phyloP scores from a whole-genome alignment of 35 echinoderm and acorn worm genomes.

The Holothuria glaberrima region DNA sequence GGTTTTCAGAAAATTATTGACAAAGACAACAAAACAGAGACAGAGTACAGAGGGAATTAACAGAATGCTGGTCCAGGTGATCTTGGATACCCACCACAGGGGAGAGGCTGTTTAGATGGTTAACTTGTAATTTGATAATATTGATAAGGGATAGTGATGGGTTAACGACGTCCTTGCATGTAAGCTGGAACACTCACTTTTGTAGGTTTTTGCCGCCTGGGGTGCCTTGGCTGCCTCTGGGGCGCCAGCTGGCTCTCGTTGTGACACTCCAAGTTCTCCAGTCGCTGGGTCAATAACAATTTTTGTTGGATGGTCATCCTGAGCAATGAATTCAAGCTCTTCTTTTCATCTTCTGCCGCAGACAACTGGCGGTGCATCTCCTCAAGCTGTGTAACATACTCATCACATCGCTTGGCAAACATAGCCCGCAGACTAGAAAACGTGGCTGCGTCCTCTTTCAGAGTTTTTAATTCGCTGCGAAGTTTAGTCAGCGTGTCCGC shows the following conservation, averaged over 20 bases:
- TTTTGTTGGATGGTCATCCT: conserved; percentile 99
- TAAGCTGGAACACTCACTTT: conserved; percentile 80
- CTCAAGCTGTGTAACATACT: conserved; percentile 97
- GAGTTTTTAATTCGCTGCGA: conserved; percentile 81
- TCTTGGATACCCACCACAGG: conserved; percentile 1
- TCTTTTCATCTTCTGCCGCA: conserved; percentile 93
- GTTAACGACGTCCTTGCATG: conserved; percentile 33
- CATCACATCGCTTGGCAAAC: conserved; percentile 95
- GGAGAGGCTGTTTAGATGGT: conserved; percentile 1
- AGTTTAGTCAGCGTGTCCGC: conserved; percentile 98
- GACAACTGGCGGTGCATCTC: conserved; percentile 89
- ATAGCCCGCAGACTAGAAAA: conserved; percentile 94
- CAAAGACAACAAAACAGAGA: background rate
- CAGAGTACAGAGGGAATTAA: background rate
- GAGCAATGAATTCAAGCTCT: conserved; percentile 93
- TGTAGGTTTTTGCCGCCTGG: conserved; percentile 79
- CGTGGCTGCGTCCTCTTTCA: conserved; percentile 94
- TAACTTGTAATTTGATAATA: background rate
- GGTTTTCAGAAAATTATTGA: conserved; percentile 14
- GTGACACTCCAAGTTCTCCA: conserved; percentile 88
- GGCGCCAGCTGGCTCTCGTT: conserved; percentile 80
- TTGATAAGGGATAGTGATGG: conserved; percentile 12
- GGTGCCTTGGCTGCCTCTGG: conserved; percentile 28
- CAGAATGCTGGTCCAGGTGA: background rate
- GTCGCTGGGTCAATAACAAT: conserved; percentile 87